Conservation (phyloP, 2,888 invertebrate species). For the Caradrina clavipalpis region DNA sequence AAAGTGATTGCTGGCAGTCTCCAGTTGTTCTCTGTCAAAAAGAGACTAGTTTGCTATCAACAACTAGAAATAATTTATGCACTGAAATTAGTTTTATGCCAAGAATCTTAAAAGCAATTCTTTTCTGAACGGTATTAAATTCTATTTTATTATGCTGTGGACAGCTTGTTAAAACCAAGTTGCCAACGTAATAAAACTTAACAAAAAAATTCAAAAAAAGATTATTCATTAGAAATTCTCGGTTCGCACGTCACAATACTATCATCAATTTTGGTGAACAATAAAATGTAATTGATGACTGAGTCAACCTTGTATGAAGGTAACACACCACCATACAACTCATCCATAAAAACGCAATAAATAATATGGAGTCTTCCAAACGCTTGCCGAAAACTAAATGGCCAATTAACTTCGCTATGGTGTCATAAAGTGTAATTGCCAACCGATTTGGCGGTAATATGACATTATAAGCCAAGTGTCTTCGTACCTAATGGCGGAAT, state of each 20-base stretch:
- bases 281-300: constrained; percentile 30
- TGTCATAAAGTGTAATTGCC: constrained; percentile 60
- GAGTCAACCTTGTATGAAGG: constrained; percentile 25
- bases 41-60: constrained; percentile 4
- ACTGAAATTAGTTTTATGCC: constrained; percentile 21
- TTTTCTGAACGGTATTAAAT: not conserved
- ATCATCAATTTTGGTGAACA: constrained; percentile 20
- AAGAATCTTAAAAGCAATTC: constrained; percentile 6
- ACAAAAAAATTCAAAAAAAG: not conserved
- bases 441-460: constrained; percentile 64
- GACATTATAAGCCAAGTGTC: constrained; percentile 52
- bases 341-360: constrained; percentile 58
- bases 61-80: constrained; percentile 14
- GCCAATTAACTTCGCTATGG: constrained; percentile 60
- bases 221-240: not conserved
- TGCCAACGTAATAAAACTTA: not conserved
- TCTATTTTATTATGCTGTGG: not conserved
- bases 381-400: constrained; percentile 59
- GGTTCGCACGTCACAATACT: constrained; percentile 12
- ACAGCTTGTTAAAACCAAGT: not conserved
- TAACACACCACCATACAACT: not conserved
- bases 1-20: constrained; percentile 21
- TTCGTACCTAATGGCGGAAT: constrained; percentile 31
- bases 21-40: constrained; percentile 6
- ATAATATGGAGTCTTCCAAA: constrained; percentile 51